Evolutionary conservation across 2,888 invertebrate genomes (phyloP).

Genomic region (Anarsia innoxiella): DNA sequence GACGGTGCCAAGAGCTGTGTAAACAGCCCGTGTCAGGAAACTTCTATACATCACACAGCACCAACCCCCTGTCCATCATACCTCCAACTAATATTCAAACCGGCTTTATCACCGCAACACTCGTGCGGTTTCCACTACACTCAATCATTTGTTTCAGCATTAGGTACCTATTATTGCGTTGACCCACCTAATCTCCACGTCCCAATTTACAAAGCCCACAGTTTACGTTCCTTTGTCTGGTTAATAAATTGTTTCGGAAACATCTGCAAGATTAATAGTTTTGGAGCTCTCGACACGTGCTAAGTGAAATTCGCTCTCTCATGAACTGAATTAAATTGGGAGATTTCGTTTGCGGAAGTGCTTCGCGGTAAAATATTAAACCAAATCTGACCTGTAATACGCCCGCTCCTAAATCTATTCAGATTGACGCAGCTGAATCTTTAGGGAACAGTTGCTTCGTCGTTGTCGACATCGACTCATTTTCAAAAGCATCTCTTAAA

Average conservation of each 20-base stretch:
- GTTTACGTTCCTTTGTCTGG: constrained; percentile 42
- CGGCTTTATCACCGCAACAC: constrained; percentile 28
- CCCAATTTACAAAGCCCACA: constrained; percentile 47
- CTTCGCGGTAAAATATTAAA: constrained; percentile 7
- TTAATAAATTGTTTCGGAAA: constrained; percentile 64
- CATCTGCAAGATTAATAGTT: constrained; percentile 66
- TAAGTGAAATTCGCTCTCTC: constrained; percentile 49
- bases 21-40: constrained; percentile 6
- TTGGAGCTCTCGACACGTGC: constrained; percentile 44
- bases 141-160: constrained; percentile 39
- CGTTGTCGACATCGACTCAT: too few relatives aligned
- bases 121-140: constrained; percentile 24
- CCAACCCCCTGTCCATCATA: too few relatives aligned
- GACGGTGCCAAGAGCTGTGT: constrained; percentile 8
- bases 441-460: too few relatives aligned
- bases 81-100: too few relatives aligned
- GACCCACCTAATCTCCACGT: constrained; percentile 50
- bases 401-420: neutral
- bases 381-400: neutral
- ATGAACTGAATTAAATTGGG: constrained; percentile 34
- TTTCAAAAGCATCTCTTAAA: neutral
- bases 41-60: too few relatives aligned
- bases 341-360: constrained; percentile 20
- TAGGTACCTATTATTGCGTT: constrained; percentile 38
- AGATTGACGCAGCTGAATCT: too few relatives aligned